A percentile compares a stretch with the other conserved stretches of the same genome.
Evolutionary conservation across 2,888 invertebrate species (phyloP).

Genomic region (Aporophyla lueneburgensis): DNA sequence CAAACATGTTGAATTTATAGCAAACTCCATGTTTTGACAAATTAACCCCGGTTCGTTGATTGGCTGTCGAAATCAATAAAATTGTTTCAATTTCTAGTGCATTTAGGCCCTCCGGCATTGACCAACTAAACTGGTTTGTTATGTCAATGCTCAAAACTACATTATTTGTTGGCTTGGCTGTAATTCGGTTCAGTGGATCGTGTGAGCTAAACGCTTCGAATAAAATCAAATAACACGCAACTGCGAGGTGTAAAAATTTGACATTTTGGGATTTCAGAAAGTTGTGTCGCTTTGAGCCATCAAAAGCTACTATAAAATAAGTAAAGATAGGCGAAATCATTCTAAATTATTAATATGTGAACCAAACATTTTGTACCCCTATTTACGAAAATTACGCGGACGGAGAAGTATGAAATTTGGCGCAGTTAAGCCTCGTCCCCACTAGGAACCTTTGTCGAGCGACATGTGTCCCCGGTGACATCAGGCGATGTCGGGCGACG

Average conservation of each 20-base stretch:
- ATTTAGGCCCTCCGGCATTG: slow-evolving; percentile 14
- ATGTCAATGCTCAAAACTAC: slow-evolving; percentile 25
- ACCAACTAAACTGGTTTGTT: slow-evolving; percentile 39
- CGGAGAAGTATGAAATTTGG: too few relatives aligned
- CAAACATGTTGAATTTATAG: slow-evolving; percentile 3
- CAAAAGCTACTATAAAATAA: background rate
- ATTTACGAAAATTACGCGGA: too few relatives aligned
- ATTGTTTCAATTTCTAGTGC: slow-evolving; percentile 33
- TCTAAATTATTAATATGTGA: too few relatives aligned
- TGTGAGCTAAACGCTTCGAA: slow-evolving; percentile 1
- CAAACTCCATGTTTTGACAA: slow-evolving; percentile 24
- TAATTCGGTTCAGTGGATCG: slow-evolving; percentile 4
- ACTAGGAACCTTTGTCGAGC: too few relatives aligned
- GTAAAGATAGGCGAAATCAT: background rate
- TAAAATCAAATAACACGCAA: slow-evolving; percentile 2
- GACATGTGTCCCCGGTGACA: too few relatives aligned
- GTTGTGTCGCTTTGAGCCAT: background rate
- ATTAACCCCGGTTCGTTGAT: slow-evolving; percentile 44
- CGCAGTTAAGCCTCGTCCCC: too few relatives aligned
- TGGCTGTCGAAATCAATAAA: slow-evolving; percentile 51
- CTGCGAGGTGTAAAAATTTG: background rate
- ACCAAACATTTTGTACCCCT: too few relatives aligned
- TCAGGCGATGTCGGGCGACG: too few relatives aligned
- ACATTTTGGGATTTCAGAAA: background rate
- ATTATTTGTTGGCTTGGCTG: slow-evolving; percentile 14